Evolutionary conservation across 2,113 vertebrate genomes (phyloP).

Genomic region (Bos indicus): DNA sequence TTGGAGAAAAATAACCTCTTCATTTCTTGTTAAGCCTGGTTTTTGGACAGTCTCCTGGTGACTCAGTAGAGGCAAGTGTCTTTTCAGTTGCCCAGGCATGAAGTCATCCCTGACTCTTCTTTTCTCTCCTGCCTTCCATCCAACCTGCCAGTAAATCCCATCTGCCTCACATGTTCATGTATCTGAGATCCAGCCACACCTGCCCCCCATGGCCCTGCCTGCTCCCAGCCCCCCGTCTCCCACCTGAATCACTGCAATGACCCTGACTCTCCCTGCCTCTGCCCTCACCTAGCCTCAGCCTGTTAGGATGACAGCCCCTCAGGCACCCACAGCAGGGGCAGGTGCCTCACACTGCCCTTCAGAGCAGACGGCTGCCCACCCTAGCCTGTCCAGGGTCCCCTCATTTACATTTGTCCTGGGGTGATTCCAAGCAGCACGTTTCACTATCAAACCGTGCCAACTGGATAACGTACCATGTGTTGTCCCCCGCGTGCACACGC

Average conservation of each 20-base stretch:
- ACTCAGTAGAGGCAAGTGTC: neutral
- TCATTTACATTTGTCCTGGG: rapidly evolving
- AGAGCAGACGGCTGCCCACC: neutral
- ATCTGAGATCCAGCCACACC: neutral
- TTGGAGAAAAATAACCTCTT: neutral
- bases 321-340: neutral
- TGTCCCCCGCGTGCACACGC: rapidly evolving
- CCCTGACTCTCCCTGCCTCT: neutral
- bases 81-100: neutral
- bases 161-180: too few relatives aligned
- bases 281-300: neutral
- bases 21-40: neutral
- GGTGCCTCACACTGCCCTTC: neutral
- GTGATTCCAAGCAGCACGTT: neutral
- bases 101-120: neutral
- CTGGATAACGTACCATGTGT: neutral
- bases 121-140: neutral
- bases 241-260: neutral
- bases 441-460: neutral
- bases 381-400: neutral
- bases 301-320: neutral
- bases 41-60: neutral
- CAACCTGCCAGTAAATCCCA: neutral
- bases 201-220: neutral
- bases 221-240: too few relatives aligned